Base-by-base conservation (phyloP, 1,140 invertebrate genomes). In the Trichoplusia ni region DNA sequence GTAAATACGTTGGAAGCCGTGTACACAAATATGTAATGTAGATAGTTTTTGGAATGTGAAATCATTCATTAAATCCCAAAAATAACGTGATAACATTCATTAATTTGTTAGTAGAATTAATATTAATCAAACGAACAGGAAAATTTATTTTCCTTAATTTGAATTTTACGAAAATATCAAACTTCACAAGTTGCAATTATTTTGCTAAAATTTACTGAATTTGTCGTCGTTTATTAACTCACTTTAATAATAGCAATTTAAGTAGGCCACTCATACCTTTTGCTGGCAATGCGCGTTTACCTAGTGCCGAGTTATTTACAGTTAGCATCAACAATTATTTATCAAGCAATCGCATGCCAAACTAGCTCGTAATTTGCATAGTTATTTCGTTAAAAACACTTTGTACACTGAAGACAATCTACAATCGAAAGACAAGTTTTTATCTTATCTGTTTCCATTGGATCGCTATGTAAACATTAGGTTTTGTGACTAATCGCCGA, bases 381-480 rank as follows among this genome's bases (percentile, higher is more conserved):
- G 31, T 25, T 60, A 67, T 66, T 59, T 16, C 46, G 38, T 42
- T 16, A 40, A 56, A 65, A 69, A 67, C 33, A 64, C 40, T 35
- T 56, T 2, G 19, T 19, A 37, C 14, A 49, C 16, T 56, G 58
- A 65, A 64, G 58, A 67, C 61, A 61, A 64, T 49, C 33, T 40
- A 63, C 38, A 42, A 44, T 33, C 27, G 29, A 54, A 58, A 63
- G 56, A 58, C 51, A 53, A 44, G 35, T 40, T 66, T 72, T 63
- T 69, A 82, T 86, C 82, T 86, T 86, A 86, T 86, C 82, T 82
- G 71, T 74, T 59, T 72, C 69, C 71, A 79, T 70, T 67, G 69
- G 70, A 64, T 38, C 64, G 69, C 58, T 68, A 73, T 73, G 81
- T 81, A 86, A 87, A 84, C 82, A 89, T 75, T 79, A 60, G 54